Base-by-base conservation (phyloP, 2,113 vertebrate species). In the Poecile atricapillus region DNA sequence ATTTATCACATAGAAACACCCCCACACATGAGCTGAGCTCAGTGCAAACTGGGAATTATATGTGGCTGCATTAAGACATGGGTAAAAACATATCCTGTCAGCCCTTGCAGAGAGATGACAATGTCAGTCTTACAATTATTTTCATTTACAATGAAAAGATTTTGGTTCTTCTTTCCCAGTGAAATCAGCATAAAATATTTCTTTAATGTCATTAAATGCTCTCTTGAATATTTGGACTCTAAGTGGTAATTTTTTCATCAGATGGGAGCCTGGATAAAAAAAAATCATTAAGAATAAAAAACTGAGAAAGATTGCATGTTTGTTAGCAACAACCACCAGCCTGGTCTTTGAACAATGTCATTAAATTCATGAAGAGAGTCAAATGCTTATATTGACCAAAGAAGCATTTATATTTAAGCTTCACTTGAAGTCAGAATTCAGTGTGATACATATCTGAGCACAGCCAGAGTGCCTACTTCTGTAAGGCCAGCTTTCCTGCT, bases 1-100 rank as follows among this genome's bases (percentile, higher is more conserved):
- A 91, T 95, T 91, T 73, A 83, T 89, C 83, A 93, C 70, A 76
- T n/a, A 87, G 71, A 77, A 84, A 89, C 74, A 87, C 77, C 53
- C 70, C 46, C 17, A 28, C 52, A 89, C 20, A 77, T 49, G 49
- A 79, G 70, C 46, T 58, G 46, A 70, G 41, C 87, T 82, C 44
- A 25, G 74, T 55, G 60, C 27, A 88, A 86, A 93, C 28, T 70
- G 43, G 83, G 69, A 95, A 82, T 79, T 90, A 75, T 19, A 31
- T 25, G 44, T 70, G 22, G 37, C 53, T 82, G 12, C 52, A n/a
- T 73, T 82, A 91, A 71, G n/a, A 52, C 22, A 81, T 0, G 0
- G n/a, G 8, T 13, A 67, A 92, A 90, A 47, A 74, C 17, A 50
- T 10, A 39, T 6, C 17, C 1, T 15, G 30, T 43, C 25, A 74